Evolutionary conservation across 2,113 vertebrate species (phyloP).

Genomic region (Toxotes jaculatrix): DNA sequence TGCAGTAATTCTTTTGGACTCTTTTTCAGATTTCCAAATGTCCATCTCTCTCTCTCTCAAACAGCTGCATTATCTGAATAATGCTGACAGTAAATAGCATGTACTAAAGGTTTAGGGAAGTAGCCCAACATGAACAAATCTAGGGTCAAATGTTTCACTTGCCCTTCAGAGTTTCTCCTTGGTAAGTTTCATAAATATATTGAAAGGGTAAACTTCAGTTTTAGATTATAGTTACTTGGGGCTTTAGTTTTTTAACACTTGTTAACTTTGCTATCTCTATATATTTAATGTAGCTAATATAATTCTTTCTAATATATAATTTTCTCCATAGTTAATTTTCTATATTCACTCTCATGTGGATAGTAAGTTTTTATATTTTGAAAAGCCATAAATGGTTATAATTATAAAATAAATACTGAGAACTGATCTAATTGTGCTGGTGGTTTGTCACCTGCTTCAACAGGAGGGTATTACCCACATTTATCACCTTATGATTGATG

Average conservation of each 20-base stretch:
- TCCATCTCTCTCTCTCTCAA: neutral
- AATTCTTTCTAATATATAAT: neutral
- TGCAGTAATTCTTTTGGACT: neutral
- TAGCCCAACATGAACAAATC: neutral
- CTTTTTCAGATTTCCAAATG: neutral
- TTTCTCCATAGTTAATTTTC: neutral
- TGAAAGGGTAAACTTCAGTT: neutral
- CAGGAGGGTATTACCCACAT: too few species aligned
- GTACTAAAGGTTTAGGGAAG: neutral
- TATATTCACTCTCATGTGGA: neutral
- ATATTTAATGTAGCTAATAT: constrained; percentile 16
- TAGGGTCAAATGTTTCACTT: neutral
- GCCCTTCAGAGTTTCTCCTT: neutral
- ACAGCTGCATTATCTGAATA: neutral
- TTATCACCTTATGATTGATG: neutral
- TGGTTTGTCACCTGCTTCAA: neutral
- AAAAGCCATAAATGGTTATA: neutral
- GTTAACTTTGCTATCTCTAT: neutral
- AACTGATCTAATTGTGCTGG: neutral
- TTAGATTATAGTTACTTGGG: neutral
- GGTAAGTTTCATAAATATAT: neutral
- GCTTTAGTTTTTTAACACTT: neutral
- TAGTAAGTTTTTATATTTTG: neutral
- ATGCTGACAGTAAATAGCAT: neutral
- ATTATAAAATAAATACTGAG: neutral